Evolutionary conservation across 2,888 invertebrate genomes (phyloP).

Genomic region (Leptopterna dolabrata): DNA sequence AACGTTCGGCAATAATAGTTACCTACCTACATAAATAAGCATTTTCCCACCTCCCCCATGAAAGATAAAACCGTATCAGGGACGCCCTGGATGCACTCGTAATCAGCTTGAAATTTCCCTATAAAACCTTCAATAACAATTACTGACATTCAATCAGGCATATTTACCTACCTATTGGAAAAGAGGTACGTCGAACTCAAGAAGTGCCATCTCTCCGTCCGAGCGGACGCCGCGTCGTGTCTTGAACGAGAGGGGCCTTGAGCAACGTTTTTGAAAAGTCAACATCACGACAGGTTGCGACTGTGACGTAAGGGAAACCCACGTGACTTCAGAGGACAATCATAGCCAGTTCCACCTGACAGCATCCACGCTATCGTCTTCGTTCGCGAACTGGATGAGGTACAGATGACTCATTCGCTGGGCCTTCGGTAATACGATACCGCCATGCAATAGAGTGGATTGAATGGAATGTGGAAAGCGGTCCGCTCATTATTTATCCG

Average conservation of each 20-base stretch:
- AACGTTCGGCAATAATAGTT: no score
- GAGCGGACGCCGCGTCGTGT: not conserved
- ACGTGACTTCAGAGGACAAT: not conserved
- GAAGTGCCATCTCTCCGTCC: not conserved
- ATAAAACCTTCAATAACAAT: no score
- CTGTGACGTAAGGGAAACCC: conserved; percentile 23
- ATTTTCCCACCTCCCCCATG: no score
- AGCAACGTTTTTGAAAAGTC: conserved; percentile 41
- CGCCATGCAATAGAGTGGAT: no score
- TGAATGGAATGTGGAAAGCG: no score
- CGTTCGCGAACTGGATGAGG: not conserved
- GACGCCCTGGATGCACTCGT: no score
- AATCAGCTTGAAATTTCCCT: no score
- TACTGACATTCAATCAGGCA: no score
- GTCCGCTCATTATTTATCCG: no score
- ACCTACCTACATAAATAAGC: no score
- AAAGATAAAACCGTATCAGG: no score
- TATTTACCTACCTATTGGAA: not conserved
- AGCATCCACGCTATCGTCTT: not conserved
- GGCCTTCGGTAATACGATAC: not conserved
- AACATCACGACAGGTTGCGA: conserved; percentile 46
- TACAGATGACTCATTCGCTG: not conserved
- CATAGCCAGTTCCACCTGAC: conserved; percentile 9
- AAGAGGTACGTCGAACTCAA: not conserved
- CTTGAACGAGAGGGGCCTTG: not conserved